These are phyloP conservation scores for Siphonodentalium dalli DNA, from an alignment of 2,888 invertebrate genomes.

Conservation along the genomic window DNA sequence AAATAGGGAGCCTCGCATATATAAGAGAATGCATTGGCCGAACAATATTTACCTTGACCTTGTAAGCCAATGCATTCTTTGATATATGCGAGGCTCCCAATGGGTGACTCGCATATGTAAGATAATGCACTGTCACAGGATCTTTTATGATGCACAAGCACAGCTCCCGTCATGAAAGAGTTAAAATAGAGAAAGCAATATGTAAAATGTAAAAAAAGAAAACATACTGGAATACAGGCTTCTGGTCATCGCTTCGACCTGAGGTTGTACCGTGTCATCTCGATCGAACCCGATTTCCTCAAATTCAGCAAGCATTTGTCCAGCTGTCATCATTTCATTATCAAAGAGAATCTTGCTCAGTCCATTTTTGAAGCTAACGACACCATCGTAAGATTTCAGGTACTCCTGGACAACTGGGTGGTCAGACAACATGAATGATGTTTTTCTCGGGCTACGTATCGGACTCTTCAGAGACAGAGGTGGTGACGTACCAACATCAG, in stretches of 20 bases:
- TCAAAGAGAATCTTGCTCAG: slow-evolving; percentile 50
- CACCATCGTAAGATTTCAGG: slow-evolving; percentile 47
- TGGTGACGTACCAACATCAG: slow-evolving; percentile 45
- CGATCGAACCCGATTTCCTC: slow-evolving; percentile 47
- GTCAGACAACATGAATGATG: slow-evolving; percentile 36
- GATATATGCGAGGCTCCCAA: no score
- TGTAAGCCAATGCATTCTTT: no score
- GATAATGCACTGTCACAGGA: no score
- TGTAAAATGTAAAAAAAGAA: no score
- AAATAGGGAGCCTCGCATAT: no score
- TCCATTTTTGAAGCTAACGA: slow-evolving; percentile 52
- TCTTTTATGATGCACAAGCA: no score
- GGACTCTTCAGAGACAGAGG: slow-evolving; percentile 24
- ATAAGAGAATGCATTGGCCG: no score
- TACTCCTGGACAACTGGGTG: slow-evolving; percentile 54
- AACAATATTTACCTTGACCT: no score
- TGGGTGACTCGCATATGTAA: no score
- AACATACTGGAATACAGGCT: slow-evolving; percentile 45
- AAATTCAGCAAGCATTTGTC: slow-evolving; percentile 54
- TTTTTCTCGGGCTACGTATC: neutral
- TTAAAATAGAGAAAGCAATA: no score
- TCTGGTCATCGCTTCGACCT: slow-evolving; percentile 51
- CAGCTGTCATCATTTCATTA: slow-evolving; percentile 56
- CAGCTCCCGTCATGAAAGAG: no score
- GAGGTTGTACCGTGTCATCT: slow-evolving; percentile 47